A percentile compares a stretch with the other conserved stretches of the same genome.
Evolutionary conservation across 2,113 vertebrate species (phyloP).

Genomic region (Hydrochoerus hydrochaeris): DNA sequence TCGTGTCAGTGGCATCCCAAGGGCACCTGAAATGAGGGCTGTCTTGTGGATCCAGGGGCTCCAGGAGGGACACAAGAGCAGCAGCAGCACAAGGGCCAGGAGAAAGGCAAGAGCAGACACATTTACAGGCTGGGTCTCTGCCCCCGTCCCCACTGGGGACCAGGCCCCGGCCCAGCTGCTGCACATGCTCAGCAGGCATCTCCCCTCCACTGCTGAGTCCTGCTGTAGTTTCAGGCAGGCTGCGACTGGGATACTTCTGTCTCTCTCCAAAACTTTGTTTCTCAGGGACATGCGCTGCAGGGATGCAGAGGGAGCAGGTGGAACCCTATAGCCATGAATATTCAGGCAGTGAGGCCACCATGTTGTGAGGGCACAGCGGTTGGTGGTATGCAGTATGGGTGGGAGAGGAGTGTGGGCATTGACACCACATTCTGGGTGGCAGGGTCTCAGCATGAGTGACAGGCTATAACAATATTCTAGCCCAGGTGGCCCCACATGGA

Average conservation of each 20-base stretch:
- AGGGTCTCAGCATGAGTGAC: background rate
- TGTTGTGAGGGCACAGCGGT: fast-evolving
- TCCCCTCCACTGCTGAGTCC: background rate
- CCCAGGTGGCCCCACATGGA: too few species aligned
- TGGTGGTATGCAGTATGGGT: too few species aligned
- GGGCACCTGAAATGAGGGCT: too few species aligned
- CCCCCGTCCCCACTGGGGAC: fast-evolving
- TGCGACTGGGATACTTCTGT: background rate
- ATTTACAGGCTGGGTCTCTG: too few species aligned
- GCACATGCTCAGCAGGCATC: fast-evolving
- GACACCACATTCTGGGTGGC: fast-evolving
- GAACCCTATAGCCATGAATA: background rate
- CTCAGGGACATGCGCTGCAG: fast-evolving
- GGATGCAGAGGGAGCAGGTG: fast-evolving
- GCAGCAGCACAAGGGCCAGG: too few species aligned
- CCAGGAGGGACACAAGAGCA: background rate
- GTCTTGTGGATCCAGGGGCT: too few species aligned
- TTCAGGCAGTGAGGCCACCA: too few species aligned
- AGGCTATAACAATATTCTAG: background rate
- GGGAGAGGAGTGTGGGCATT: fast-evolving
- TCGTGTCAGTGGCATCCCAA: fast-evolving
- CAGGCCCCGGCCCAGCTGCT: fast-evolving
- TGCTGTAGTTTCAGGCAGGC: background rate
- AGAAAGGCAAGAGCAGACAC: background rate
- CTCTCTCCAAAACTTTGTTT: background rate